Evolutionary conservation across 1,140 invertebrate species (phyloP), one percentile per base, ranked within the genome.

Genomic region (Yoshiicerus persimilis): DNA sequence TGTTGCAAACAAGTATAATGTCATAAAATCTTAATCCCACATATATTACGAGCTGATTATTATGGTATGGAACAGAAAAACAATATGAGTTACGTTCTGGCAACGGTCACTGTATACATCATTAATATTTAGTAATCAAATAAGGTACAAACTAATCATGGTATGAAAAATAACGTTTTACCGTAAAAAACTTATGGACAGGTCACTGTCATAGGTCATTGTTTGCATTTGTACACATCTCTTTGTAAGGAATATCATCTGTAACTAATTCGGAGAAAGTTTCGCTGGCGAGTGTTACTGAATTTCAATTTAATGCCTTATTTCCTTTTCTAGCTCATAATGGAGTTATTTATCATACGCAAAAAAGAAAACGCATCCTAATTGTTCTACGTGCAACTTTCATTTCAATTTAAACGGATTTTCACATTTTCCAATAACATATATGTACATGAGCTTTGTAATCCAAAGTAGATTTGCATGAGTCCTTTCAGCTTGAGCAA

Each of bases 171-270:
- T 56, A 56, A 56, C 47, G 47, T 56, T 70, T 70, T 70, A 10
- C 9, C 39, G 16, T 41, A 56, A 56, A 16, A n/a, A 56, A n/a
- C 20, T n/a, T 56, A 36, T 80, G 75, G 32, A 36, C 30, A 34
- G 75, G 75, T 80, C 75, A 80, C 75, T 80, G 75, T 80, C 75
- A 32, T 32, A 80, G 75, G 75, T 36, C 75, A 80, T 80, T 38
- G 30, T 80, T n/a, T 36, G 27, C n/a, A n/a, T 56, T 56, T 9
- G 9, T 11, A 2, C 9, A 41, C 9, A 41, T 41, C 16, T 11
- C 20, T 5, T n/a, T n/a, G n/a, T n/a, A n/a, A n/a, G 20, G 47
- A 56, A 56, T 6, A 56, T 80, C 9, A 34, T n/a, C 34, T 80
- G 32, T 80, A 80, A 80, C 34, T 80, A 56, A 56, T 56, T 36